phyloP scores from a whole-genome alignment of 2,113 vertebrate genomes.

The Onychorhynchus coronatus region DNA sequence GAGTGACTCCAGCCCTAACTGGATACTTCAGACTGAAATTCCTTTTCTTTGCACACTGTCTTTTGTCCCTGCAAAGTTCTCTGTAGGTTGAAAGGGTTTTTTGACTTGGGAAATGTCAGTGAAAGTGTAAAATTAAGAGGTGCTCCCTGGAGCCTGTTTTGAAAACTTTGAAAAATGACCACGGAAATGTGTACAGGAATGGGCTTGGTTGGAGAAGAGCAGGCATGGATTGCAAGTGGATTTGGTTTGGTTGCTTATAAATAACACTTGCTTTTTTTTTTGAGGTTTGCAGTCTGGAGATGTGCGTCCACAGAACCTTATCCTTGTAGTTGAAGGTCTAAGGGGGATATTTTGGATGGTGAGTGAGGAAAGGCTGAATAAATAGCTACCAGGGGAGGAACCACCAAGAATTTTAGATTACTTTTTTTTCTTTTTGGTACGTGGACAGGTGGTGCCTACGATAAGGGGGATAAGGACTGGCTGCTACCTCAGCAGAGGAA shows the following conservation, averaged over 20 bases:
- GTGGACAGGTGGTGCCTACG: rapidly evolving
- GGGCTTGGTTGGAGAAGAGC: neutral
- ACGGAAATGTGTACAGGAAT: neutral
- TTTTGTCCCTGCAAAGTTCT: neutral
- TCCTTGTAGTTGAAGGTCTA: neutral
- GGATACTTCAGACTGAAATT: neutral
- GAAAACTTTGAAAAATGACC: neutral
- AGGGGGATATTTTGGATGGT: neutral
- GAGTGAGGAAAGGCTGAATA: neutral
- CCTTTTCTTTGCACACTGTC: neutral
- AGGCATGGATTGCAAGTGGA: neutral
- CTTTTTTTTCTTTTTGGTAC: neutral
- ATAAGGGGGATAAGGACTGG: neutral
- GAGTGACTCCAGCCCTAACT: neutral
- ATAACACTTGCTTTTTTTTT: neutral
- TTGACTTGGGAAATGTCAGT: neutral
- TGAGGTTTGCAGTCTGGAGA: neutral
- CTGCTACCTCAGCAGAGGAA: neutral
- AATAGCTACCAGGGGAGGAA: neutral
- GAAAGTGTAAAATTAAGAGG: neutral
- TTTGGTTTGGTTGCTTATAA: neutral
- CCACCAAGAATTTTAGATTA: neutral
- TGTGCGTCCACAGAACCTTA: neutral
- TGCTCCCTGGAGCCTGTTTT: neutral
- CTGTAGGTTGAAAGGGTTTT: neutral